Conservation (phyloP, 2,797 vertebrate genomes). For the Paedocypris micromegethes region DNA sequence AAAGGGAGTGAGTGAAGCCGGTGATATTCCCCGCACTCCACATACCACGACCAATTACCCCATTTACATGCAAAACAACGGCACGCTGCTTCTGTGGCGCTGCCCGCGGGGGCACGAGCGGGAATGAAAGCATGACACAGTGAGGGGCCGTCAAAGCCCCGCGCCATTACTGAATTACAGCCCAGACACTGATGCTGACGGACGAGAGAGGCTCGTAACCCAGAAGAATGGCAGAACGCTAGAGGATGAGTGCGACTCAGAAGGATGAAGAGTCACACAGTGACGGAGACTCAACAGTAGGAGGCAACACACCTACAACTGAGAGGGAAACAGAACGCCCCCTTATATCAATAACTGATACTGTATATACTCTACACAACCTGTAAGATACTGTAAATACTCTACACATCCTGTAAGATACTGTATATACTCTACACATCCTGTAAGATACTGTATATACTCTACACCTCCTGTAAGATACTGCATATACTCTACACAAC, state of each 20-base stretch:
- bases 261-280: not conserved
- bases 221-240: too few relatives aligned
- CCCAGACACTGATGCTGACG: slow-evolving; percentile 14
- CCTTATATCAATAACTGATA: slow-evolving; percentile 17
- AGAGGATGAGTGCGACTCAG: too few relatives aligned
- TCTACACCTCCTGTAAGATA: too few relatives aligned
- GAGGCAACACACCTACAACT: slow-evolving; percentile 37
- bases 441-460: too few relatives aligned
- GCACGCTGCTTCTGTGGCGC: slow-evolving; percentile 48
- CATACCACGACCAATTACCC: slow-evolving; percentile 59
- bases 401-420: too few relatives aligned
- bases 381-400: too few relatives aligned
- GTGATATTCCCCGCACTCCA: slow-evolving; percentile 43
- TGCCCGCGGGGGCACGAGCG: slow-evolving; percentile 23
- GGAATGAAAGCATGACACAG: slow-evolving; percentile 29
- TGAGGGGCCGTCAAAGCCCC: slow-evolving; percentile 19
- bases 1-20: slow-evolving; percentile 1
- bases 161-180: slow-evolving; percentile 25
- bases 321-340: too few relatives aligned
- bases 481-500: too few relatives aligned
- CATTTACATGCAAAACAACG: slow-evolving; percentile 60
- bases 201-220: not conserved
- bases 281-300: slow-evolving; percentile 36
- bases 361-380: too few relatives aligned
- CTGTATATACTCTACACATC: too few relatives aligned